A percentile compares a stretch with the other conserved stretches of the same genome.
phyloP scores from a whole-genome alignment of 2,113 vertebrate genomes.

The Hemiprocne comata region DNA sequence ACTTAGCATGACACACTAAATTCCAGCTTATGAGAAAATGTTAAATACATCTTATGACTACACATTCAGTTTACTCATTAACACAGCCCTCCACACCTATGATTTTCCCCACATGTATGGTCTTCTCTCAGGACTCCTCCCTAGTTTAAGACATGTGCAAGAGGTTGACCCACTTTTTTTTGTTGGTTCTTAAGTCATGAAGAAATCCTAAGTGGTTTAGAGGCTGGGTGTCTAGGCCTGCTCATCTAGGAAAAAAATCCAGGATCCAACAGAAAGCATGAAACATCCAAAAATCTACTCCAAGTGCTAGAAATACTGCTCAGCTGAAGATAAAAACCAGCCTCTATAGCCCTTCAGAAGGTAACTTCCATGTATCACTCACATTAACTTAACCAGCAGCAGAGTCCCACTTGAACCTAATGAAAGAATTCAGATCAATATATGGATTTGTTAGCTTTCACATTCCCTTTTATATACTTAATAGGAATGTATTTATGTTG shows the following conservation, averaged over 20 bases:
- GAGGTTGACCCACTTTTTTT: neutral
- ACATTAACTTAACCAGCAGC: neutral
- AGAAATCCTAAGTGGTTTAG: neutral
- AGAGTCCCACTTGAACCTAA: neutral
- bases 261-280: neutral
- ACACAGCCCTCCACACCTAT: neutral
- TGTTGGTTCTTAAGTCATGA: neutral
- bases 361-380: neutral
- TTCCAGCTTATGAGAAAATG: neutral
- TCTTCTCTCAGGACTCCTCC: neutral
- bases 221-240: neutral
- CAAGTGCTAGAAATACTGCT: neutral
- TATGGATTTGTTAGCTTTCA: neutral
- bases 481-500: neutral
- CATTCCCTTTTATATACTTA: neutral
- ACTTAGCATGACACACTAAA: neutral
- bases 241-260: neutral
- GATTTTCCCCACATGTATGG: fast-evolving
- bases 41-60: neutral
- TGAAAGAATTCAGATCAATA: neutral
- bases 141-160: neutral
- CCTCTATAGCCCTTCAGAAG: neutral
- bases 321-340: neutral
- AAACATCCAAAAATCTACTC: neutral
- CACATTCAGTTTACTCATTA: neutral